These are phyloP conservation scores for Terebella lapidaria DNA, from an alignment of 2,888 invertebrate species.

Conservation along the genomic window DNA sequence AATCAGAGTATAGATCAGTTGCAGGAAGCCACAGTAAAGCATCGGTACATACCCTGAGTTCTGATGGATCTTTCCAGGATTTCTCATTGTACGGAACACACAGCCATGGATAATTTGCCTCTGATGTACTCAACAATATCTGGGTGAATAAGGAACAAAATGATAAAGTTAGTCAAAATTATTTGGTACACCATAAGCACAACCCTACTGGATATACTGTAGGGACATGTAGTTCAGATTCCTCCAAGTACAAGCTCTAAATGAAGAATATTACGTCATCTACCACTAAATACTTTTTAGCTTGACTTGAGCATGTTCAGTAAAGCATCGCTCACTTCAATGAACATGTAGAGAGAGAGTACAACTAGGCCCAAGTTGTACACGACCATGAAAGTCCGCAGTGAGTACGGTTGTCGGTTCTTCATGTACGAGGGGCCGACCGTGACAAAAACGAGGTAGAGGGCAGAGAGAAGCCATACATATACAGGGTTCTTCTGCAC, in stretches of 20 bases:
- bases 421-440: conserved; percentile 77
- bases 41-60: too few species aligned
- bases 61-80: conserved; percentile 36
- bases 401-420: conserved; percentile 68
- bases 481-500: conserved; percentile 40
- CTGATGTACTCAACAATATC: conserved; percentile 39
- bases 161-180: background rate
- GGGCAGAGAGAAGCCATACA: conserved; percentile 39
- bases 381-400: conserved; percentile 72
- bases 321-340: conserved; percentile 61
- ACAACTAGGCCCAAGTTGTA: conserved; percentile 81
- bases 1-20: too few species aligned
- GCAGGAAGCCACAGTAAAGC: too few species aligned
- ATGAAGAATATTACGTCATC: too few species aligned
- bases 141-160: conserved; percentile 26
- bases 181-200: too few species aligned
- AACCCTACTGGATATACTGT: too few species aligned
- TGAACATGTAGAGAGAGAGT: conserved; percentile 77
- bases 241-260: too few species aligned
- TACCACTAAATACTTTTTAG: too few species aligned
- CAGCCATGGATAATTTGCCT: conserved; percentile 37
- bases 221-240: too few species aligned
- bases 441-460: conserved; percentile 60
- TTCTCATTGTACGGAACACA: conserved; percentile 41
- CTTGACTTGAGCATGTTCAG: too few species aligned